Evolutionary conservation across 2,888 invertebrate species (phyloP).

Genomic region (Hypolimnas misippus): DNA sequence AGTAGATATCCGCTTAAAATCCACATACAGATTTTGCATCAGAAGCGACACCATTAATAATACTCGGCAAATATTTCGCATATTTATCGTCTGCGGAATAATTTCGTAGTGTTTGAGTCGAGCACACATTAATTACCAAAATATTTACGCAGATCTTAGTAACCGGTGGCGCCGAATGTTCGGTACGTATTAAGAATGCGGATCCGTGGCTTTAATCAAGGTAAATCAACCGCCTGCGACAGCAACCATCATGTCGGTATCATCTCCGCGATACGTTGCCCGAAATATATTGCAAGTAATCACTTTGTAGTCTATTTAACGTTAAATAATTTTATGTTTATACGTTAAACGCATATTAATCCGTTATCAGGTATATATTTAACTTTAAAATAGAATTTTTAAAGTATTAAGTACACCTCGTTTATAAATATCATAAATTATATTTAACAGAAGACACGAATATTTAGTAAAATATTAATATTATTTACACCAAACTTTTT

Average conservation of each 20-base stretch:
- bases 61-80: conserved; percentile 48
- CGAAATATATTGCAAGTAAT: conserved; percentile 16
- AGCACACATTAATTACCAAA: conserved; percentile 77
- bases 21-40: conserved; percentile 13
- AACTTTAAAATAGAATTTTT: too few relatives aligned
- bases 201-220: conserved; percentile 79
- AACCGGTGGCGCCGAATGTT: conserved; percentile 66
- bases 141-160: conserved; percentile 69
- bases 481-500: too few relatives aligned
- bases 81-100: conserved; percentile 61
- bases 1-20: conserved; percentile 18
- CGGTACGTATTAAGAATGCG: conserved; percentile 77
- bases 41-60: conserved; percentile 40
- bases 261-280: conserved; percentile 44
- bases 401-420: too few relatives aligned
- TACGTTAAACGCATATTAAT: too few relatives aligned
- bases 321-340: background rate
- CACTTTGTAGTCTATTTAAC: background rate
- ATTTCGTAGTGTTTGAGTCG: conserved; percentile 56
- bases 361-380: too few relatives aligned
- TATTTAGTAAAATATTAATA: too few relatives aligned
- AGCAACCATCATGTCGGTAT: conserved; percentile 42
- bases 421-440: too few relatives aligned
- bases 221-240: conserved; percentile 66
- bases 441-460: too few relatives aligned